A percentile compares a stretch with the other conserved stretches of the same genome.
Evolutionary conservation across 1,140 invertebrate genomes (phyloP).

Genomic region (Mesaphorura yosii): DNA sequence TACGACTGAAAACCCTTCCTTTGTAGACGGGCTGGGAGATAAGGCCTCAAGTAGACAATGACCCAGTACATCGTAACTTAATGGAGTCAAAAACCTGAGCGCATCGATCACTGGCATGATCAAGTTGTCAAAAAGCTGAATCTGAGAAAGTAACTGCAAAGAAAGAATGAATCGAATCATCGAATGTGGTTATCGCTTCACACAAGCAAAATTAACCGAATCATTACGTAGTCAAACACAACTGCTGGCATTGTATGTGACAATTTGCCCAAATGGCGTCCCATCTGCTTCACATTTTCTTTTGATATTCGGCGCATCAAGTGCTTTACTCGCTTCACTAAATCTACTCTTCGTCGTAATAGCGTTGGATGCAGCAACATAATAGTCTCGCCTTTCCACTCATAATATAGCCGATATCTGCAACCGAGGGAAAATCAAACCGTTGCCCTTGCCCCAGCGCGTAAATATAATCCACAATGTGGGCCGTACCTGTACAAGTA

Average conservation of each 20-base stretch:
- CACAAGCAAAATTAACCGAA: background rate
- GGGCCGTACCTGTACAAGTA: constrained; percentile 79
- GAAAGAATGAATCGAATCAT: constrained; percentile 14
- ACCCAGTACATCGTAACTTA: constrained; percentile 92
- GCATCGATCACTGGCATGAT: constrained; percentile 93
- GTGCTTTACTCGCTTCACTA: constrained; percentile 83
- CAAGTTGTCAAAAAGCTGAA: constrained; percentile 95
- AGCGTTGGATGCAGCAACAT: constrained; percentile 68
- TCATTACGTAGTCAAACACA: constrained; percentile 84
- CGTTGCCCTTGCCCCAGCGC: no score
- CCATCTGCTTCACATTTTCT: constrained; percentile 94
- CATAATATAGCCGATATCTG: constrained; percentile 77
- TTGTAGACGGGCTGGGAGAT: constrained; percentile 38
- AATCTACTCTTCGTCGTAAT: constrained; percentile 66
- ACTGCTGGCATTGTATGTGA: constrained; percentile 90
- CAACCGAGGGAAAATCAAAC: no score
- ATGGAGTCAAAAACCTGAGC: constrained; percentile 85
- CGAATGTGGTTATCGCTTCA: background rate
- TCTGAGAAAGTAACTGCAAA: constrained; percentile 64
- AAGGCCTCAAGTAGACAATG: constrained; percentile 92
- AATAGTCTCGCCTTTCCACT: constrained; percentile 81
- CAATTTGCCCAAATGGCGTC: constrained; percentile 88
- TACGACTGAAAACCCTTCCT: constrained; percentile 16
- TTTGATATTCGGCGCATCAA: constrained; percentile 97
- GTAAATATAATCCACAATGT: no score